phyloP scores from a whole-genome alignment of 2,888 invertebrate species.

The Pinctada fucata region DNA sequence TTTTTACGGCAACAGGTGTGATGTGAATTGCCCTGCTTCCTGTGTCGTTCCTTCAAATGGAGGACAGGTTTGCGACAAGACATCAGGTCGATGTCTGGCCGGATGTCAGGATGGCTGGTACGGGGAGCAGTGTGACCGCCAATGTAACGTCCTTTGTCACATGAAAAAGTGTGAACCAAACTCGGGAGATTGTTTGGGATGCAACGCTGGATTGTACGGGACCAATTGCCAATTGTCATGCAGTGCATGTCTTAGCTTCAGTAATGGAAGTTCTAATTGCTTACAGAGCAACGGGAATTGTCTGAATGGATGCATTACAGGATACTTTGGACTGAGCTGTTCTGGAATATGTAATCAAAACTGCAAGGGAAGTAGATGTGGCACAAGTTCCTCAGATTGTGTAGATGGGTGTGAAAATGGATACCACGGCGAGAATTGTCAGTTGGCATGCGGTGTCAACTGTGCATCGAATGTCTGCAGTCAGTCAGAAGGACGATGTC shows the following conservation, averaged over 20 bases:
- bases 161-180: slow-evolving; percentile 9
- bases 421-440: slow-evolving; percentile 18
- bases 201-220: slow-evolving; percentile 12
- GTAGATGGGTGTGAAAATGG: slow-evolving; percentile 17
- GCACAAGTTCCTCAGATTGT: slow-evolving; percentile 15
- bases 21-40: slow-evolving; percentile 3
- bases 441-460: slow-evolving; percentile 9
- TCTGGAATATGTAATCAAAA: slow-evolving; percentile 20
- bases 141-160: slow-evolving; percentile 14
- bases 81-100: slow-evolving; percentile 12
- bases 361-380: slow-evolving; percentile 29
- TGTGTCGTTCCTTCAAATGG: slow-evolving; percentile 6
- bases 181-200: slow-evolving; percentile 7
- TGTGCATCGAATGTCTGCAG: slow-evolving; percentile 16
- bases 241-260: background rate
- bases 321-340: slow-evolving; percentile 27
- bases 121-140: slow-evolving; percentile 10
- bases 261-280: slow-evolving; percentile 15
- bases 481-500: slow-evolving; percentile 19
- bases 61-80: slow-evolving; percentile 7
- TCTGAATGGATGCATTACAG: slow-evolving; percentile 18
- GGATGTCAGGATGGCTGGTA: slow-evolving; percentile 18
- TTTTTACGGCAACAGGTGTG: slow-evolving; percentile 32
- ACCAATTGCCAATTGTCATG: slow-evolving; percentile 4
- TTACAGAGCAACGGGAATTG: slow-evolving; percentile 21